A percentile compares a stretch with the other conserved stretches of the same genome.
Conservation (phyloP, 2,113 vertebrate species). For the Andinoacara biseriatus region DNA sequence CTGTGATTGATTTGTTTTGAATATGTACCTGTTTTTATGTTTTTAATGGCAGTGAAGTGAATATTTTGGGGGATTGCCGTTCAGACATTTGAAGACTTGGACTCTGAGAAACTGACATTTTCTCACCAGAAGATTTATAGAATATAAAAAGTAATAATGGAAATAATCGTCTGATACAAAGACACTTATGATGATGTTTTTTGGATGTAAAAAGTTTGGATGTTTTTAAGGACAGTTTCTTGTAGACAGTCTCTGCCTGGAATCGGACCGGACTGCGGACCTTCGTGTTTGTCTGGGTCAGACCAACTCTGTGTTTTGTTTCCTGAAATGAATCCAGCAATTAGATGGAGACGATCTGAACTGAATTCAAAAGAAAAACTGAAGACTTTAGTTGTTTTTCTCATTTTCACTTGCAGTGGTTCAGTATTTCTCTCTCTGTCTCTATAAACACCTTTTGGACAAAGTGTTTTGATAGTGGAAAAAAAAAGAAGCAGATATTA, state of each 20-base stretch:
- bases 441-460: conserved; percentile 54
- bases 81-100: not conserved
- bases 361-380: not conserved
- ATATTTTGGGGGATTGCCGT: not conserved
- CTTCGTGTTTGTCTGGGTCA: not conserved
- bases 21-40: not conserved
- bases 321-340: conserved; percentile 23
- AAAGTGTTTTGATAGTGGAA: conserved; percentile 73
- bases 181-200: not conserved
- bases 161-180: not conserved
- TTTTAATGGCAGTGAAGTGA: not conserved
- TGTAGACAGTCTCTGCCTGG: not conserved
- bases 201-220: conserved; percentile 7
- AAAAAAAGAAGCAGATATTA: conserved; percentile 30
- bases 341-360: conserved; percentile 27
- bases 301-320: not conserved
- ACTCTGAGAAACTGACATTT: not conserved
- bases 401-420: conserved; percentile 46
- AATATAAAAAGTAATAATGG: not conserved
- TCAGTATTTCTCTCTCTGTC: conserved; percentile 35
- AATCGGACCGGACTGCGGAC: not conserved
- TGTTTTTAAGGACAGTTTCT: conserved; percentile 4
- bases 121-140: conserved; percentile 5
- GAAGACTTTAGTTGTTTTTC: conserved; percentile 23
- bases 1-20: not conserved